Base-by-base conservation (phyloP, 2,797 vertebrate species). In the Dryobates pubescens region DNA sequence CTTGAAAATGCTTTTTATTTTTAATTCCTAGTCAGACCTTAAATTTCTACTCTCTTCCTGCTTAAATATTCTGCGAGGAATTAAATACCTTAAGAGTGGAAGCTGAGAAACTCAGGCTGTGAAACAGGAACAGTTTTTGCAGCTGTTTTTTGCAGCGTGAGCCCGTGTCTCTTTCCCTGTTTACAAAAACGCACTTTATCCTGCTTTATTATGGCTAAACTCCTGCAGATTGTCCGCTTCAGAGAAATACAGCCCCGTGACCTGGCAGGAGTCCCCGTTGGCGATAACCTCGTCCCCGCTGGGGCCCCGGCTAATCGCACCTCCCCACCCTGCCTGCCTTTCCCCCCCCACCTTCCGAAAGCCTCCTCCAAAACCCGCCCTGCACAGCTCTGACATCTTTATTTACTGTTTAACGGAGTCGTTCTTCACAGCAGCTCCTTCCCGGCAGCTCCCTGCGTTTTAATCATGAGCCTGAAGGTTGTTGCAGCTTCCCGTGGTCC, bases 151-250 rank as follows among this genome's bases (percentile, higher is more conserved):
- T 38, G 2, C 74, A 70, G 74, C 0, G 0, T 0, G 15, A 90
- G 41, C 56, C 82, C 1, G 19, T 0, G 11, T 88, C 89, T 51
- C 83, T 57, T 29, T 76, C 83, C 1, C 1, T 92, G 86, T 86
- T 86, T 82, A 88, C 2, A 0, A 82, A 91, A 94, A 82, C 90
- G 69, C 3, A 0, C 62, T 92, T 90, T 80, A 82, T 91, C 88
- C 92, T 65, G 80, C 54, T 87, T 91, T 88, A 90, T 84, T 90
- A 58, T 59, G 84, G 36, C 89, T 74, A 23, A 93, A 82, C 71
- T 92, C 62, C 81, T 71, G 89, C 92, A 88, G 89, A 83, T 56
- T 69, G 73, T 70, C 67, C 1, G 7, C 86, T 93, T 74, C 89
- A 71, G 86, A 85, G 81, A 68, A 63, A 53, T 72, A 13, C 0